These are phyloP conservation scores for Hippoglossus hippoglossus DNA, from an alignment of 2,797 vertebrate species.

Conservation along the genomic window DNA sequence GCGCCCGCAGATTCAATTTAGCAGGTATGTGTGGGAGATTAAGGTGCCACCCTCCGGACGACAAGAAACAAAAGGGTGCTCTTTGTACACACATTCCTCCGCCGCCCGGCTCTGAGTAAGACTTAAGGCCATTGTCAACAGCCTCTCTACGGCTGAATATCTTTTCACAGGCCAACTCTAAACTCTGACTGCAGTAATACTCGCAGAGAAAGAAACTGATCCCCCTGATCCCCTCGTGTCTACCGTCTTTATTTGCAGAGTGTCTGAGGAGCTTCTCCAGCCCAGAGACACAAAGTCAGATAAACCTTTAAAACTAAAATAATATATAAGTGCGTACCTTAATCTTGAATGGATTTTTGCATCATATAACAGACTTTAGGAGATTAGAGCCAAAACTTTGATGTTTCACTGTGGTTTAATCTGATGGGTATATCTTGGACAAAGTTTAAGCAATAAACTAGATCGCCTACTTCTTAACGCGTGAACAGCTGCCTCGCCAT, in stretches of 20 bases:
- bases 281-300: conserved; percentile 39
- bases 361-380: conserved; percentile 38
- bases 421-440: conserved; percentile 53
- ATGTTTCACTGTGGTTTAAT: conserved; percentile 63
- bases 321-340: conserved; percentile 32
- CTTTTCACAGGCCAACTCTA: conserved; percentile 33
- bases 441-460: conserved; percentile 41
- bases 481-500: conserved; percentile 43
- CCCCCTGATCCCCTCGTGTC: conserved; percentile 17
- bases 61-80: conserved; percentile 61
- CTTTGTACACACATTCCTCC: conserved; percentile 55
- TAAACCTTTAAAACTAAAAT: conserved; percentile 52
- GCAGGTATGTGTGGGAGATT: conserved; percentile 71
- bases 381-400: conserved; percentile 47
- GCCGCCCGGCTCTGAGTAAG: conserved; percentile 39
- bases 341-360: conserved; percentile 44
- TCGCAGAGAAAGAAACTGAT: conserved; percentile 24
- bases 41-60: conserved; percentile 67
- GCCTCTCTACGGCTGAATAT: conserved; percentile 35
- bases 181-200: conserved; percentile 32
- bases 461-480: conserved; percentile 19
- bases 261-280: conserved; percentile 10
- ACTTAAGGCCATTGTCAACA: conserved; percentile 57
- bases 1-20: conserved; percentile 81
- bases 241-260: conserved; percentile 19